phyloP scores from a whole-genome alignment of 1,140 invertebrate species.

The Drosophila lacteicornis region DNA sequence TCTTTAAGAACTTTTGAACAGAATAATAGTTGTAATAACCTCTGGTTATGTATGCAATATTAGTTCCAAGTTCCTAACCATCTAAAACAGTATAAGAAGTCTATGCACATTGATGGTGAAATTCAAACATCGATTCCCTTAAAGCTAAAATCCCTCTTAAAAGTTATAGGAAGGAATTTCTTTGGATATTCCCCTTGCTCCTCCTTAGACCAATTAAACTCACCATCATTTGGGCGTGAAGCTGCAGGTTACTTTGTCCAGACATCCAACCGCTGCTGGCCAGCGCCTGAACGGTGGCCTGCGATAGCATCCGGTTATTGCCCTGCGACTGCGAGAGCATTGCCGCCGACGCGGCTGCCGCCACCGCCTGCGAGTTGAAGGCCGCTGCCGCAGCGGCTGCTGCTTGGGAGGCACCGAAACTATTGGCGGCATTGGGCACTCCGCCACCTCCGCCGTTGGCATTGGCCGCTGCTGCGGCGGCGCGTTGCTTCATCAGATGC shows the following conservation, averaged over 20 bases:
- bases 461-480: slow-evolving; percentile 51
- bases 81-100: not conserved
- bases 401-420: slow-evolving; percentile 50
- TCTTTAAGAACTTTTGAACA: no score
- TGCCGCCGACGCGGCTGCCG: slow-evolving; percentile 63
- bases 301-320: slow-evolving; percentile 65
- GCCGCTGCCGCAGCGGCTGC: slow-evolving; percentile 71
- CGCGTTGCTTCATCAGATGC: slow-evolving; percentile 69
- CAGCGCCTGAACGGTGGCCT: slow-evolving; percentile 77
- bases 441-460: slow-evolving; percentile 51
- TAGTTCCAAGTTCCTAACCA: not conserved
- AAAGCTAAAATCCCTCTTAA: not conserved
- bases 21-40: no score
- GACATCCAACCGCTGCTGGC: slow-evolving; percentile 79
- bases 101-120: no score
- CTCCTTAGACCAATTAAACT: slow-evolving; percentile 26
- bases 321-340: slow-evolving; percentile 59
- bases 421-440: slow-evolving; percentile 32
- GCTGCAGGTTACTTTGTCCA: slow-evolving; percentile 69
- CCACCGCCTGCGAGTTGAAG: slow-evolving; percentile 64
- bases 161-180: not conserved
- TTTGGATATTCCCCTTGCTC: no score
- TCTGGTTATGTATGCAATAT: no score
- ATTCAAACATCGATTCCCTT: not conserved
- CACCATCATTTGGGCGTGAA: slow-evolving; percentile 83